Base-by-base conservation (phyloP, 1,140 invertebrate species). In the Uloborus diversus region DNA sequence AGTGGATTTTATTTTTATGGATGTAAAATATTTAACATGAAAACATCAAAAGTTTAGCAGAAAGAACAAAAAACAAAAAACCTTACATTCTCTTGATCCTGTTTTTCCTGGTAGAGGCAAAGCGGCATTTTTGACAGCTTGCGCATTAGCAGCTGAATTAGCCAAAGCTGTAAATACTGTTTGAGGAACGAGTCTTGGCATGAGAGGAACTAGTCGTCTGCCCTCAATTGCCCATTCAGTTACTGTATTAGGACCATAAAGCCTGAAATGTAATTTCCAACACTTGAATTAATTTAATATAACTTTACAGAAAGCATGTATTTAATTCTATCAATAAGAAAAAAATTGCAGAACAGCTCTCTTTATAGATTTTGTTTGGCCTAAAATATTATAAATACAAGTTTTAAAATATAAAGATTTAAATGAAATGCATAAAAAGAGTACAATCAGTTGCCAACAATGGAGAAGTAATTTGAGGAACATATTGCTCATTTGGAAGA, bases 171-270 rank as follows among this genome's bases (percentile, higher is more conserved):
- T 94, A 84, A 94, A 94, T 20, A 92, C 91, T 3, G 94, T 95
- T 84, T 94, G 93, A 32, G 94, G 92, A 71, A 93, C 91, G 23
- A 93, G 90, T 81, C 95, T 89, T 5, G 93, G 92, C 86, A 96
- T 89, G 37, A 96, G 86, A 13, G 94, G 94, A 81, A 96, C 91
- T 53, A 91, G 86, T 83, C 94, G 89, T 32, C 94, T 88, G 27
- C 94, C 95, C 88, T 96, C 95, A 80, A 93, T 90, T 73, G 92
- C 90, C 95, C 95, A 96, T 87, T 94, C 93, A 83, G 92, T 90
- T 61, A 90, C 90, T 80, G 92, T 93, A 85, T 93, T 93, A 71
- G 93, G 91, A 13, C 94, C 94, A 85, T 90, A 90, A 85, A 95
- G 89, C 84, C 94, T 95, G 85, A 9, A 5, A 0, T 13, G 32